Conservation (phyloP, 1,140 invertebrate species). For the Penaeus japonicus region DNA sequence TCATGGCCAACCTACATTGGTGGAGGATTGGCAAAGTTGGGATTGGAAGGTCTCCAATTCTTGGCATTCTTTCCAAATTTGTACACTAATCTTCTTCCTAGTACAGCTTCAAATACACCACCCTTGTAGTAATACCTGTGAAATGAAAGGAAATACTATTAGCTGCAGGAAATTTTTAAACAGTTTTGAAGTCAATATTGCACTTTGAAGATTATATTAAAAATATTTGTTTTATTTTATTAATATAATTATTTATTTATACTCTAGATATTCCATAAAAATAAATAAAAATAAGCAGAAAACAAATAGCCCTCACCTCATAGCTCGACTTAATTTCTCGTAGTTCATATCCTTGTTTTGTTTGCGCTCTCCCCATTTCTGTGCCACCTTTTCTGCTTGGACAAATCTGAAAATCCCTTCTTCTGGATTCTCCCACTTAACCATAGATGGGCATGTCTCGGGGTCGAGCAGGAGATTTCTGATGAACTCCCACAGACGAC, state of each 20-base stretch:
- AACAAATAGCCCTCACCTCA: conserved; percentile 72
- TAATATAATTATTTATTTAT: not conserved
- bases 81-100: conserved; percentile 83
- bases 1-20: too few relatives aligned
- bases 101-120: conserved; percentile 80
- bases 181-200: too few relatives aligned
- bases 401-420: conserved; percentile 51
- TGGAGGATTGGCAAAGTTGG: conserved; percentile 25
- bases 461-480: conserved; percentile 36
- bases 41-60: conserved; percentile 23
- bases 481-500: conserved; percentile 52
- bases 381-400: conserved; percentile 47
- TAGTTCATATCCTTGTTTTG: conserved; percentile 90
- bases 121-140: conserved; percentile 86
- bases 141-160: conserved; percentile 50
- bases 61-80: conserved; percentile 84
- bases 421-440: conserved; percentile 45
- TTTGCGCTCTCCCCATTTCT: conserved; percentile 46
- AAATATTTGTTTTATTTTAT: too few relatives aligned
- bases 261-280: too few relatives aligned
- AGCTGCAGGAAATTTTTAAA: too few relatives aligned
- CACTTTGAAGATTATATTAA: too few relatives aligned
- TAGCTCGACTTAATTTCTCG: conserved; percentile 90
- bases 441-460: conserved; percentile 32
- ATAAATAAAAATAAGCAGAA: too few relatives aligned